These are phyloP conservation scores for Campoplex nolae DNA, from an alignment of 2,888 invertebrate genomes.

Conservation along the genomic window DNA sequence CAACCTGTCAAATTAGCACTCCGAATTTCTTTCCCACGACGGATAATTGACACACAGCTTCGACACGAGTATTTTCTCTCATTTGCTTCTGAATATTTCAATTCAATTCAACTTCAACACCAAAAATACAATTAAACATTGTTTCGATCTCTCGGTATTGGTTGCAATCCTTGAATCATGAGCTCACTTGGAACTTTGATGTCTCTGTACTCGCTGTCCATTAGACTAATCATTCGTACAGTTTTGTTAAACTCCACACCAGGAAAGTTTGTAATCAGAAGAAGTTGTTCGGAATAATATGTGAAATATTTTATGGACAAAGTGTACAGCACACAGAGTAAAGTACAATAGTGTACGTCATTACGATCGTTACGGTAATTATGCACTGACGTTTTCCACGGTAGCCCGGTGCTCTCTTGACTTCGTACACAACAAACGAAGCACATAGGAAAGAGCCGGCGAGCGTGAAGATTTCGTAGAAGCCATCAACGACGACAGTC, in stretches of 20 bases:
- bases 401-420: conserved; percentile 52
- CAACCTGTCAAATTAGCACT: conserved; percentile 3
- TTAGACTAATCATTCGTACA: not conserved
- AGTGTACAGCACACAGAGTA: conserved; percentile 42
- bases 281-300: not conserved
- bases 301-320: conserved; percentile 38
- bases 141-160: not conserved
- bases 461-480: conserved; percentile 80
- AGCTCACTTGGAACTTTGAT: not conserved
- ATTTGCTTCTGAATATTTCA: conserved; percentile 23
- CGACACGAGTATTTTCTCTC: no score
- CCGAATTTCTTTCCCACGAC: conserved; percentile 25
- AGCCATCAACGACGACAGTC: conserved; percentile 75
- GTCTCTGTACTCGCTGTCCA: not conserved
- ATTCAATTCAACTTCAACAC: conserved; percentile 46
- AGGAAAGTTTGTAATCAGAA: not conserved
- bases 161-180: not conserved
- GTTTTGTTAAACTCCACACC: not conserved
- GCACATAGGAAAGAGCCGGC: conserved; percentile 61
- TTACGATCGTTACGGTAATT: conserved; percentile 80
- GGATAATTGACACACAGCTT: no score
- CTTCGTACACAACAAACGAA: conserved; percentile 19
- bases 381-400: conserved; percentile 80
- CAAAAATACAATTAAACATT: not conserved
- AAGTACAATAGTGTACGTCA: conserved; percentile 64